These are phyloP conservation scores for Oostethus manadensis DNA, from an alignment of 2,113 vertebrate species.

Conservation along the genomic window DNA sequence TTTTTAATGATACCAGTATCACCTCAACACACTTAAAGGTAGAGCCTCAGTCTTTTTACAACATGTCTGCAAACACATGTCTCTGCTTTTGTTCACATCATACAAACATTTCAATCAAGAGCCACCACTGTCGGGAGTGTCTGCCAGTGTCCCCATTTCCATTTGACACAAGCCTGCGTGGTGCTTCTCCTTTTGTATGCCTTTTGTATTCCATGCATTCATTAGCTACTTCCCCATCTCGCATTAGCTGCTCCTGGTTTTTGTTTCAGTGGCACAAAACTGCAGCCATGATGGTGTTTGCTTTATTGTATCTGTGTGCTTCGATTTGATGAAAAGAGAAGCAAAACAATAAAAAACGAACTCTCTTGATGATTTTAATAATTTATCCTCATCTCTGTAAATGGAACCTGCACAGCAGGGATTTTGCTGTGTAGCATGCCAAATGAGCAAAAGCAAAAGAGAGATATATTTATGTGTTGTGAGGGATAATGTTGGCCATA, in stretches of 20 bases:
- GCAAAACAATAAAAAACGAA: slow-evolving; percentile 8
- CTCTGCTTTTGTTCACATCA: neutral
- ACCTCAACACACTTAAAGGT: too few species aligned
- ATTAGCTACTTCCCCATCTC: slow-evolving; percentile 38
- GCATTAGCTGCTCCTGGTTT: slow-evolving; percentile 14
- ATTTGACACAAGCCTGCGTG: slow-evolving; percentile 38
- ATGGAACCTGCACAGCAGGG: slow-evolving; percentile 31
- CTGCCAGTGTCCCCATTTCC: slow-evolving; percentile 34
- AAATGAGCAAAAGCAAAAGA: slow-evolving; percentile 28
- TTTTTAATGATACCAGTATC: too few species aligned
- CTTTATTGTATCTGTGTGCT: slow-evolving; percentile 30
- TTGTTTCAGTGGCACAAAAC: slow-evolving; percentile 35
- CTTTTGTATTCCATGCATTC: slow-evolving; percentile 31
- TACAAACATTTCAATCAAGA: slow-evolving; percentile 18
- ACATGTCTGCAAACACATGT: slow-evolving; percentile 6
- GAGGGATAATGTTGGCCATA: slow-evolving; percentile 12
- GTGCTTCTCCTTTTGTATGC: slow-evolving; percentile 28
- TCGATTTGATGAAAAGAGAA: slow-evolving; percentile 38
- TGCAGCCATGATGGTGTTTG: slow-evolving; percentile 25
- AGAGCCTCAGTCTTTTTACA: neutral
- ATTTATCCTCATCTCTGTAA: slow-evolving; percentile 49
- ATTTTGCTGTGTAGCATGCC: slow-evolving; percentile 31
- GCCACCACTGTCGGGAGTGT: slow-evolving; percentile 6
- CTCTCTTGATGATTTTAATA: slow-evolving; percentile 44
- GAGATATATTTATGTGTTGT: neutral